Conservation (phyloP, 2,113 vertebrate species). For the Hypocryptadius cinnamomeus region DNA sequence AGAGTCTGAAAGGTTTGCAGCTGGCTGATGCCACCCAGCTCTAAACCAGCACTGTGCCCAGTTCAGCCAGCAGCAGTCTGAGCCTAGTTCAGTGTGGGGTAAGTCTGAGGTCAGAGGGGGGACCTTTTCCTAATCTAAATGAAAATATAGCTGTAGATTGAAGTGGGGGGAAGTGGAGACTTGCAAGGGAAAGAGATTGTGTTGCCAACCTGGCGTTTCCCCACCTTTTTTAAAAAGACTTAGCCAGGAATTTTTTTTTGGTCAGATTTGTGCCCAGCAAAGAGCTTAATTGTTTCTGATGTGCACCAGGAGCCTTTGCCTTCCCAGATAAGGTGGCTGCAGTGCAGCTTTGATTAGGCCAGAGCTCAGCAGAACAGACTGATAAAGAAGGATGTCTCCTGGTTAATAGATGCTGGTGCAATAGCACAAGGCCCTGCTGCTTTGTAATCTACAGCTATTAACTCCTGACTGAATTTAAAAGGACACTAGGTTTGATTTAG, state of each 20-base stretch:
- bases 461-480: background rate
- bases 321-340: background rate
- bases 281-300: background rate
- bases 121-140: background rate
- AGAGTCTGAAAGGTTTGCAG: background rate
- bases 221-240: background rate
- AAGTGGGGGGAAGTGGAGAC: rapidly evolving
- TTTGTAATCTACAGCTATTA: background rate
- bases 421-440: background rate
- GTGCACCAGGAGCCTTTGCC: background rate
- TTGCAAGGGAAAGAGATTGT: background rate
- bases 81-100: background rate
- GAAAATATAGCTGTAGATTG: background rate
- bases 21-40: background rate
- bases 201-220: background rate
- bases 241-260: background rate
- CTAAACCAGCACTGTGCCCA: background rate
- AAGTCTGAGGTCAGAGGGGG: background rate
- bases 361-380: background rate
- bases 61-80: background rate
- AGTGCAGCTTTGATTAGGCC: background rate
- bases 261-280: background rate
- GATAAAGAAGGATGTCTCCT: background rate
- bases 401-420: background rate
- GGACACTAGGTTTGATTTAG: background rate